phyloP scores from a whole-genome alignment of 1,140 invertebrate species.

The Lucilia sericata region DNA sequence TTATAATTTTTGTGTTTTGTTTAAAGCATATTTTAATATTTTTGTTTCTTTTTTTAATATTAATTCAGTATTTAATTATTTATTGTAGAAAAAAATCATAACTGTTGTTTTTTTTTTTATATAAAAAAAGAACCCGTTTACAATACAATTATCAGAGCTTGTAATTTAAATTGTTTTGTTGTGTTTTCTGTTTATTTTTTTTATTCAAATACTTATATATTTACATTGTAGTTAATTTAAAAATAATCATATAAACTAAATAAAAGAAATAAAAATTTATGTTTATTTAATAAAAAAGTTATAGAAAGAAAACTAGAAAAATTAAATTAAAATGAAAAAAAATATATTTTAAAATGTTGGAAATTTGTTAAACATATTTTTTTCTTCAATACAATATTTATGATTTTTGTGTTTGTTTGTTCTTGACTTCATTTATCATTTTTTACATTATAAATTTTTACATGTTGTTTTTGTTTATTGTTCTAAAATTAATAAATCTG shows the following conservation, averaged over 20 bases:
- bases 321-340: slow-evolving; percentile 36
- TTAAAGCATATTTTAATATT: slow-evolving; percentile 45
- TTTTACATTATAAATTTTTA: neutral
- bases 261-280: slow-evolving; percentile 2
- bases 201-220: slow-evolving; percentile 25
- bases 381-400: neutral
- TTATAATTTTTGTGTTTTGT: slow-evolving; percentile 46
- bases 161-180: slow-evolving; percentile 43
- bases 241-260: slow-evolving; percentile 14
- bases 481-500: slow-evolving; percentile 21
- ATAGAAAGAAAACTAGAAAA: slow-evolving; percentile 20
- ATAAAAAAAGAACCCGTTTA: slow-evolving; percentile 37
- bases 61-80: neutral
- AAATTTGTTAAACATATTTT: slow-evolving; percentile 19
- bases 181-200: slow-evolving; percentile 28
- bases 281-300: slow-evolving; percentile 2
- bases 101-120: slow-evolving; percentile 40
- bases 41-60: slow-evolving; percentile 27
- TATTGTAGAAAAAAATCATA: slow-evolving; percentile 39
- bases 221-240: slow-evolving; percentile 22
- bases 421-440: slow-evolving; percentile 13
- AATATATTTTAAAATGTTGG: neutral
- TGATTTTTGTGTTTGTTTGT: neutral
- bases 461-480: slow-evolving; percentile 35
- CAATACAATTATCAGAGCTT: slow-evolving; percentile 54